Evolutionary conservation across 1,140 invertebrate species (phyloP).

Genomic region (Musca vetustissima): DNA sequence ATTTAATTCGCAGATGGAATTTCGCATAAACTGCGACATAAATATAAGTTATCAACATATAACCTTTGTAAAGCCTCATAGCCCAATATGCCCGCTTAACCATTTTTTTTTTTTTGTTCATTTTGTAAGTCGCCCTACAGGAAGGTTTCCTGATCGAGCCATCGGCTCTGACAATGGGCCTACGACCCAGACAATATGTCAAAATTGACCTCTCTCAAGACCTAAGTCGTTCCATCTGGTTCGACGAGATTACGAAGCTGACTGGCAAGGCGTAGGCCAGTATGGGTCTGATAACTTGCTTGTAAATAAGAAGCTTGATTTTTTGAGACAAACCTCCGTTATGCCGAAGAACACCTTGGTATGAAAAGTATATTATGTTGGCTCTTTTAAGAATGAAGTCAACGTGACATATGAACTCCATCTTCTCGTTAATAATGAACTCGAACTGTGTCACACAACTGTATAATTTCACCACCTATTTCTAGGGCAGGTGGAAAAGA

Average conservation of each 20-base stretch:
- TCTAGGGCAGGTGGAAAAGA: neutral
- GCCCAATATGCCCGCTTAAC: no score
- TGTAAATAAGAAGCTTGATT: neutral
- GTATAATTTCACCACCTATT: neutral
- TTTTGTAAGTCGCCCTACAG: neutral
- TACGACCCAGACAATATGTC: neutral
- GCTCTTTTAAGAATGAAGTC: neutral
- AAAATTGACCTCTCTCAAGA: neutral
- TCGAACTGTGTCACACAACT: neutral
- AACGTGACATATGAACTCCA: neutral
- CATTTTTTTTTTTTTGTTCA: no score
- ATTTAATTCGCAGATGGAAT: no score
- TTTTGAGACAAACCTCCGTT: neutral
- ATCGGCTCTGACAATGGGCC: neutral
- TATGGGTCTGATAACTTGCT: neutral
- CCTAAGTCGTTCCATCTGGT: constrained; percentile 3
- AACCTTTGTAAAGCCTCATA: no score
- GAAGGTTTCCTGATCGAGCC: neutral
- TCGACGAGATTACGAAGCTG: neutral
- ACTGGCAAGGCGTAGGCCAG: neutral
- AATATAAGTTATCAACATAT: no score
- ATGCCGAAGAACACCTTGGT: neutral
- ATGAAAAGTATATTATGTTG: neutral
- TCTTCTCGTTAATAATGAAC: neutral
- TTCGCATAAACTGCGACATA: no score